Base-by-base conservation (phyloP, 2,888 invertebrate genomes). In the Gibbula magus region DNA sequence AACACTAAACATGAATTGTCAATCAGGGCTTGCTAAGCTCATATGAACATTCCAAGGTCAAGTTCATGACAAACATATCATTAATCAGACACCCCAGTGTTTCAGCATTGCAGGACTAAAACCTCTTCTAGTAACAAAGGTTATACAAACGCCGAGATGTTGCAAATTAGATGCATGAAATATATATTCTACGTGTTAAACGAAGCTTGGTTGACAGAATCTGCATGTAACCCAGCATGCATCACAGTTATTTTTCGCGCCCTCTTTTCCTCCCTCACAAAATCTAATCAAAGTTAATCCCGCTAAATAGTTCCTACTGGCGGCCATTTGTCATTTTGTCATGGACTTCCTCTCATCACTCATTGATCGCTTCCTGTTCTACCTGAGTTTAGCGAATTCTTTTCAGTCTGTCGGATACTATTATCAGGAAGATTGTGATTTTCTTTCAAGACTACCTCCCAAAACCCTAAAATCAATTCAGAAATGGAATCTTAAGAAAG, bases 241-340 rank as follows among this genome's bases (percentile, higher is more conserved):
- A 61, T 22, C 61, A 61, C 25, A 29, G 61, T 61, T 25, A 16
- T 29, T 25, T 29, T 29, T 45, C 29, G 29, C 29, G 5, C 13
- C 7, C 61, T 13, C 20, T 7, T 56, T 56, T 1, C 61, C 29
- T 61, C 61, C 25, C 61, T 29, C 25, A n/a, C 29, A 35, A 70
- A 70, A 25, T 39, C 70, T 70, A 70, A 70, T 70, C 32, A 70
- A 70, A 16, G 35, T 20, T 70, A 39, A 70, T 70, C 39, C 70
- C 35, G 3, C 18, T 20, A 70, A 70, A 70, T 39, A n/a, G n/a
- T 70, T 70, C 70, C 2, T n/a, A 70, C 35, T 25, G 18, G 10
- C 4, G 5, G 16, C 39, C 70, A 70, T 39, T 70, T 70, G 70
- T 70, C 70, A 70, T 39, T 20, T 39, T 61, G 61, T 25, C 61